Evolutionary conservation across 2,888 invertebrate species (phyloP), one percentile per base, ranked within the genome.

Genomic region (Agonopterix subpropinquella): DNA sequence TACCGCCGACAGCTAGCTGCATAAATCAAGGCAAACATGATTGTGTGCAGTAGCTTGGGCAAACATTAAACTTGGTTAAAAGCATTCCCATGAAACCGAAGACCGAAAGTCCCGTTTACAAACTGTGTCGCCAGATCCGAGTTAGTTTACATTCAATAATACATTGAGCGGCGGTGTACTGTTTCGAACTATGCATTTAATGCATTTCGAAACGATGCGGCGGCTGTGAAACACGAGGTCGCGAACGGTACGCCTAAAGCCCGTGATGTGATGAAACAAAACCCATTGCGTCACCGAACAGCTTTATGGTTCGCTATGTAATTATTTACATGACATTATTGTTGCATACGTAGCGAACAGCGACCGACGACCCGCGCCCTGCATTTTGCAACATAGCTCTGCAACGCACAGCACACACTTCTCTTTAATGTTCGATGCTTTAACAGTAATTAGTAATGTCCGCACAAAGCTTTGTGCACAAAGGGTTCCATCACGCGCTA

Each of bases 191-290:
- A 81, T 87, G 86, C 86, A 85, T 83, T 87, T 72, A 84, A 85
- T 87, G 83, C 86, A 83, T 88, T 87, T 88, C 87, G 87, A 81
- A 81, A 88, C 77, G 85, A 80, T 80, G 81, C 84, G 80, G 78
- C 77, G 64, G 77, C 80, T 80, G 76, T 80, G 84, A 78, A 79
- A 79, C 73, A 74, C 85, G 86, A 87, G 87, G 85, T 76, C 86
- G 82, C 66, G 65, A 64, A 74, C 77, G 69, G 79, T 81, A 77
- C 76, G 79, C 78, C 84, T 70, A 75, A 78, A 83, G 78, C 80
- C 78, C 68, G 68, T 56, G 58, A 65, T 65, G 73, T 86, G 85
- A 80, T 76, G 86, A 87, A 85, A 87, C 82, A 79, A 83, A 81
- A 80, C 80, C 77, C 67, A 80, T 84, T 86, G 81, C 84, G 72